Evolutionary conservation across 37 sponge, comb jelly and placozoan genomes (phyloP).

Genomic region (Bolinopsis microptera): DNA sequence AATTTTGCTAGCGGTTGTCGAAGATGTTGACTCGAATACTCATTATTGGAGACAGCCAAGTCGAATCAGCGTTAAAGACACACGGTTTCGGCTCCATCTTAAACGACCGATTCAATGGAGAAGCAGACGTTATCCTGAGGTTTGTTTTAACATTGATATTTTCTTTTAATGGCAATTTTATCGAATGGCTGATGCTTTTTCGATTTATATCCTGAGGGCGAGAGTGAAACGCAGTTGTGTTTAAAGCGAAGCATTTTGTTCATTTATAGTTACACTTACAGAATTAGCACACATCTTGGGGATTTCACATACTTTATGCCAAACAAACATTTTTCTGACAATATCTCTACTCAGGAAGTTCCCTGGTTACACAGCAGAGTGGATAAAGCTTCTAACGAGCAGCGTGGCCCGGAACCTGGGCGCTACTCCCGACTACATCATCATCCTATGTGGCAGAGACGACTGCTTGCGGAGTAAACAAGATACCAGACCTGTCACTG

Average conservation of each 20-base stretch:
- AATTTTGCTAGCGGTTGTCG: neutral
- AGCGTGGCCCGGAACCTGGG: neutral
- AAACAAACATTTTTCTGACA: no score
- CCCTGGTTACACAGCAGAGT: slow-evolving; percentile 38
- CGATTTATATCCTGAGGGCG: no score
- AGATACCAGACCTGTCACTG: neutral
- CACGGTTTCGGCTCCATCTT: slow-evolving; percentile 13
- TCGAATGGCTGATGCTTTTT: no score
- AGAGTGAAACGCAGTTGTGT: no score
- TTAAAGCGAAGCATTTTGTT: no score
- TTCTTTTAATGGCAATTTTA: no score
- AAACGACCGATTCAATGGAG: slow-evolving; percentile 12
- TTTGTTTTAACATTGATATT: no score
- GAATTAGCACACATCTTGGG: no score
- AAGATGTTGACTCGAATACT: neutral
- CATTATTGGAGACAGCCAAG: slow-evolving; percentile 25
- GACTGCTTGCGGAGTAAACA: slow-evolving; percentile 16
- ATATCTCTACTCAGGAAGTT: slow-evolving; percentile 1
- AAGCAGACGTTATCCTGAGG: slow-evolving; percentile 33
- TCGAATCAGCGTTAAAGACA: slow-evolving; percentile 20
- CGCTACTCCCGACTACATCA: neutral
- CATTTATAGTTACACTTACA: no score
- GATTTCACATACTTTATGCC: no score
- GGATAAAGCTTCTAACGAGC: neutral
- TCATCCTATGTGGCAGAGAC: neutral